Evolutionary conservation across 2,888 invertebrate genomes (phyloP).

Genomic region (Keiferia lycopersicella): DNA sequence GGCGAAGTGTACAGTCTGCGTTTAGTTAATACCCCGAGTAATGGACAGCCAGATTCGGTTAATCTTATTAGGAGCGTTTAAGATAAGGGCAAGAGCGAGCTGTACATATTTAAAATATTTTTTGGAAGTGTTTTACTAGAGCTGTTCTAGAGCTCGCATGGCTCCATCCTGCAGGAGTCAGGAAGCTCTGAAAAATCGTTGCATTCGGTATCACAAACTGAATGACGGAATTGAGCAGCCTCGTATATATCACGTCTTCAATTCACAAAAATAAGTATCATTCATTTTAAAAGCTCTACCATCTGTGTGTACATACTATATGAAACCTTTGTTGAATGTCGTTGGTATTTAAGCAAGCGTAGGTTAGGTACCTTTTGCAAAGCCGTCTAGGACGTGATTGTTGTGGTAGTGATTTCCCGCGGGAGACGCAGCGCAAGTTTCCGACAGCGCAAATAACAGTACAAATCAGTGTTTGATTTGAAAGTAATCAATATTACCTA

Average conservation of each 20-base stretch:
- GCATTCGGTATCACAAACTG: slow-evolving; percentile 74
- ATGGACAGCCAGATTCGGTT: slow-evolving; percentile 77
- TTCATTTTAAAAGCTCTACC: slow-evolving; percentile 41
- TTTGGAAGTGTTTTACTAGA: slow-evolving; percentile 75
- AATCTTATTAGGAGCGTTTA: slow-evolving; percentile 80
- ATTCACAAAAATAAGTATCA: slow-evolving; percentile 55
- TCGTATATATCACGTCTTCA: slow-evolving; percentile 65
- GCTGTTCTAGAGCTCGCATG: slow-evolving; percentile 76
- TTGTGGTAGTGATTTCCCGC: slow-evolving; percentile 77
- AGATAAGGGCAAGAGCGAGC: too few relatives aligned
- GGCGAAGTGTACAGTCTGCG: slow-evolving; percentile 55
- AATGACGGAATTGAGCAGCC: slow-evolving; percentile 69
- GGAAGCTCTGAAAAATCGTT: slow-evolving; percentile 75
- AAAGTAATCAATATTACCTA: slow-evolving; percentile 44
- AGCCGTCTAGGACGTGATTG: slow-evolving; percentile 72
- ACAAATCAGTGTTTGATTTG: slow-evolving; percentile 41
- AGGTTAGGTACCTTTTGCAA: slow-evolving; percentile 65
- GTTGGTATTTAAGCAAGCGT: slow-evolving; percentile 58
- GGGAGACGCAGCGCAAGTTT: slow-evolving; percentile 61
- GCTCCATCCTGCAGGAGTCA: slow-evolving; percentile 72
- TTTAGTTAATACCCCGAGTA: slow-evolving; percentile 76
- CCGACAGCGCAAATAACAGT: slow-evolving; percentile 48
- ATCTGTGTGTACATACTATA: neutral
- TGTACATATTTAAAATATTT: slow-evolving; percentile 81
- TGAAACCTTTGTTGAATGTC: neutral